Evolutionary conservation across 2,113 vertebrate genomes (phyloP), one percentile per base, ranked within the genome.

Genomic region (Dicaeum eximium): DNA sequence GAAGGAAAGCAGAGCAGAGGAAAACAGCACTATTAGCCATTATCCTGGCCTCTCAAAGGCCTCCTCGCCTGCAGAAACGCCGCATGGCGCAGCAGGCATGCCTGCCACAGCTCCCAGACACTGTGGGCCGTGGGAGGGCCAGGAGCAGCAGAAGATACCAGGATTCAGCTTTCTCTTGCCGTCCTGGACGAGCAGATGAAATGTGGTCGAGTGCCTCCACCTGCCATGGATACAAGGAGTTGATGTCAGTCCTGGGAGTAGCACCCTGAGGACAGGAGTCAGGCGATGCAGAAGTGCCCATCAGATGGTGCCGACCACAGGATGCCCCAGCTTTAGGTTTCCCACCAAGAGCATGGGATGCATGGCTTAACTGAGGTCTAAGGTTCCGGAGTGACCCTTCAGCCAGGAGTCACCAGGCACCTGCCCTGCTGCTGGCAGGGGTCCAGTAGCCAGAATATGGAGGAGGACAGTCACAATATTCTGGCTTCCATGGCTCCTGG

Each of bases 11-110:
- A 95, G 90, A 95, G 97, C 92, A 93, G 95, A 92, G 94, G 95
- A 93, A 92, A 95, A 93, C 95, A 95, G 95, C 95, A 95, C 94
- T 95, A 96, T 96, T 95, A 94, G 94, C 95, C 94, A 95, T 97
- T 97, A 97, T 92, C 73, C 89, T 1, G 20, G 85, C 90, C 94
- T 95, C 94, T 95, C 87, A 92, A 95, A 95, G 80, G 91, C 91
- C 90, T 93, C 77, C 88, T 94, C 0, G 86, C 75, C 80, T 90
- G 91, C 87, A 94, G 95, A 94, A 81, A 91, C 1, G 0, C 82
- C 0, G 7, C 4, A 21, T 60, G 69, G 90, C 74, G 51, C 0
- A 0, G 79, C 74, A 84, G 72, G 53, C 84, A 27, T 78, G 90
- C 74, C 80, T 89, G 82, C 81, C 72, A 61, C 0, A 0, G 56